phyloP scores from a whole-genome alignment of 2,888 invertebrate species.

The Prosopocoilus inquinatus region DNA sequence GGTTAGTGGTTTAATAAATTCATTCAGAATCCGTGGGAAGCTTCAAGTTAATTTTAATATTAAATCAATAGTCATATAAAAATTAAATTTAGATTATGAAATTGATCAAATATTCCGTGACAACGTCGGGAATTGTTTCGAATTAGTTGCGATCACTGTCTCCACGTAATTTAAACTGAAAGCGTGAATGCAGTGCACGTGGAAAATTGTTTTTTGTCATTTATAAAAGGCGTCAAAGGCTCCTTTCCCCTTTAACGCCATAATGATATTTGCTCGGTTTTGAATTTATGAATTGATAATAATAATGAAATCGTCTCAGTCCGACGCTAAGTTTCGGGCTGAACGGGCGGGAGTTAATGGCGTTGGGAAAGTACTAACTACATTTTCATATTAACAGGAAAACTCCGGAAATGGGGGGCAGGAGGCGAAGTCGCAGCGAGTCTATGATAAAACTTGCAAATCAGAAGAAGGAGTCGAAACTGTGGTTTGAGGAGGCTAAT shows the following conservation, averaged over 20 bases:
- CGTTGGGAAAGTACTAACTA: not conserved
- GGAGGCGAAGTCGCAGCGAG: constrained; percentile 35
- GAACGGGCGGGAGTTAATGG: not conserved
- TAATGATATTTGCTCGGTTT: too few relatives aligned
- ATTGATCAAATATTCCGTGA: constrained; percentile 13
- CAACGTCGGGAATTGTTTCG: constrained; percentile 6
- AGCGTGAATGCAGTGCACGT: not conserved
- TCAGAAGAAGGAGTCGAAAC: constrained; percentile 57
- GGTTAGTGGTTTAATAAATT: too few relatives aligned
- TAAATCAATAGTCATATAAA: constrained; percentile 4
- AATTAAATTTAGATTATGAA: constrained; percentile 9
- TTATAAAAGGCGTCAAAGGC: not conserved
- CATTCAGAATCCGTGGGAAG: too few relatives aligned
- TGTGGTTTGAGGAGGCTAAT: constrained; percentile 74
- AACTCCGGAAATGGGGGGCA: constrained; percentile 20
- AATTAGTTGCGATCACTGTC: constrained; percentile 1
- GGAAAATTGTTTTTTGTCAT: not conserved
- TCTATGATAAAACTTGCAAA: constrained; percentile 42
- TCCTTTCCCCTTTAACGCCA: too few relatives aligned
- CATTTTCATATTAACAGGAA: constrained; percentile 24
- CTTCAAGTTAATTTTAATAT: too few relatives aligned
- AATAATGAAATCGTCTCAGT: too few relatives aligned
- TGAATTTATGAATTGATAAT: too few relatives aligned
- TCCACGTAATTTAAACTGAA: too few relatives aligned
- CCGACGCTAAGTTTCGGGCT: not conserved